Percentiles rank a stretch among this genome's conserved stretches.
phyloP scores from a whole-genome alignment of 1,140 invertebrate species.

The Physella acuta region DNA sequence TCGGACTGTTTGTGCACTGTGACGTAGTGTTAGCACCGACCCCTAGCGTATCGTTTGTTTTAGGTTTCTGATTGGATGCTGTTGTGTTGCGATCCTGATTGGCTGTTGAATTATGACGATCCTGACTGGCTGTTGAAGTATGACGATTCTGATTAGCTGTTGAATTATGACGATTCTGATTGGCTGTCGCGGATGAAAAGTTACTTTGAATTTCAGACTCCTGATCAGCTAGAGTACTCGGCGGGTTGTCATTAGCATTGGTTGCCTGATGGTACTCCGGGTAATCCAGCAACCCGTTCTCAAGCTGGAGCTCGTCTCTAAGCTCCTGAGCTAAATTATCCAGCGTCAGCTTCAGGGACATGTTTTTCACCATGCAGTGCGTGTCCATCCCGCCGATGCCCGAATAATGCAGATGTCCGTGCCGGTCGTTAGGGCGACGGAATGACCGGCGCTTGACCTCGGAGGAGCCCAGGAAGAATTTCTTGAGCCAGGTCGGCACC shows the following conservation, averaged over 20 bases:
- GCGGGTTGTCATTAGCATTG: neutral
- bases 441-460: conserved; percentile 22
- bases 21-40: neutral
- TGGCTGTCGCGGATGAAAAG: too few species aligned
- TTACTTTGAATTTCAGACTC: neutral
- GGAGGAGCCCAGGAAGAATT: conserved; percentile 39
- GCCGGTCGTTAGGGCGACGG: conserved; percentile 20
- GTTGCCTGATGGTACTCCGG: neutral
- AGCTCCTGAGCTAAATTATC: conserved; percentile 54
- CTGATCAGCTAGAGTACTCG: neutral
- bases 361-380: conserved; percentile 35
- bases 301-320: conserved; percentile 44
- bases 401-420: conserved; percentile 16
- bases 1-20: neutral
- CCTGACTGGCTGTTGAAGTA: too few species aligned
- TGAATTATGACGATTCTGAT: neutral
- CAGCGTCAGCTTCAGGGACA: conserved; percentile 49
- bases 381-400: conserved; percentile 22
- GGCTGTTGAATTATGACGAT: neutral
- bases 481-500: conserved; percentile 49
- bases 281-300: conserved; percentile 30
- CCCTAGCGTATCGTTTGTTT: neutral
- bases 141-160: neutral
- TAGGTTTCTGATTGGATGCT: neutral
- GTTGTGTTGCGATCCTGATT: neutral